Evolutionary conservation across 2,888 invertebrate genomes (phyloP).

Genomic region (Rhorus exstirpatorius): DNA sequence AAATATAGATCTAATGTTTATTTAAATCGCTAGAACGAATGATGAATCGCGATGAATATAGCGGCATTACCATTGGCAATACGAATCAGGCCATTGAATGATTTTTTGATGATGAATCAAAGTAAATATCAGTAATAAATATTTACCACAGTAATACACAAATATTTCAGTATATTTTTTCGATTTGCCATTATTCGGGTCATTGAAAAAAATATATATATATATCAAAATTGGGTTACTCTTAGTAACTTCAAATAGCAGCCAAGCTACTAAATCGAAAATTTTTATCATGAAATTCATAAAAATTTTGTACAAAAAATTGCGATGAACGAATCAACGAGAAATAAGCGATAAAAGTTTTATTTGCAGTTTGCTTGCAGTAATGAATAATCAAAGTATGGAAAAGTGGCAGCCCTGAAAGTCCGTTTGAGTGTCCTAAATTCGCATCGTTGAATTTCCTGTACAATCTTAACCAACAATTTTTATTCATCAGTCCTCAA

Average conservation of each 20-base stretch:
- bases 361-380: too few relatives aligned
- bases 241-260: too few relatives aligned
- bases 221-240: too few relatives aligned
- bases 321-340: too few relatives aligned
- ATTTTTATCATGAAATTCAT: too few relatives aligned
- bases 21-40: constrained; percentile 30
- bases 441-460: neutral
- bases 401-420: neutral
- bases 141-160: neutral
- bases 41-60: constrained; percentile 48
- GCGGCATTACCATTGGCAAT: constrained; percentile 49
- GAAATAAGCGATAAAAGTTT: too few relatives aligned
- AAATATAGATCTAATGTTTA: too few relatives aligned
- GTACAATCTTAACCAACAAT: neutral
- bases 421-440: neutral
- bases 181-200: neutral
- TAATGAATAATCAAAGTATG: too few relatives aligned
- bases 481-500: neutral
- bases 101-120: constrained; percentile 47
- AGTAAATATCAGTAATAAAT: constrained; percentile 36
- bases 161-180: constrained; percentile 1
- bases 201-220: neutral
- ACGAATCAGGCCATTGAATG: constrained; percentile 50
- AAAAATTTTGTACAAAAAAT: too few relatives aligned
- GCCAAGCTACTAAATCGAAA: too few relatives aligned